phyloP scores from a whole-genome alignment of 92 coral and sea anemone species.

The Epizoanthus rinbou region DNA sequence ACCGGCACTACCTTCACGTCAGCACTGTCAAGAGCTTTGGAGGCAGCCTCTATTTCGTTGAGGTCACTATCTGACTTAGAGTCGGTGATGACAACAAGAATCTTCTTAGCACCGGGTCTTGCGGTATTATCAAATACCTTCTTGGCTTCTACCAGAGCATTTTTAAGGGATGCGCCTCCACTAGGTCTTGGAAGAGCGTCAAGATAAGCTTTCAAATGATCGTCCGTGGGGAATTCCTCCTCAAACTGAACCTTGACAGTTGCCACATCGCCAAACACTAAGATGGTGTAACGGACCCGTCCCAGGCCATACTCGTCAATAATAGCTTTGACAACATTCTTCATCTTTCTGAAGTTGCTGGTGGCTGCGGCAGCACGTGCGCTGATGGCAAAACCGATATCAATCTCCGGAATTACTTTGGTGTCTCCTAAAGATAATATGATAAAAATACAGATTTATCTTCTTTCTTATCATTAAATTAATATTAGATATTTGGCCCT shows the following conservation, averaged over 20 bases:
- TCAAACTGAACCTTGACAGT: constrained; percentile 24
- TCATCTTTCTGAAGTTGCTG: constrained; percentile 49
- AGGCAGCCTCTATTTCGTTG: neutral
- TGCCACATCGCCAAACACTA: constrained; percentile 36
- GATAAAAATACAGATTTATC: too few relatives aligned
- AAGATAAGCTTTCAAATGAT: neutral
- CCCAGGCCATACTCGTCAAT: constrained; percentile 48
- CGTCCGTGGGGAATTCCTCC: neutral
- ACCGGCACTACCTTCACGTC: constrained; percentile 22
- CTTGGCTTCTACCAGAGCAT: constrained; percentile 8
- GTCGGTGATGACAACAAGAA: constrained; percentile 27
- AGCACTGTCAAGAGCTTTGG: constrained; percentile 15
- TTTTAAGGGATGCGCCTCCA: constrained; percentile 27
- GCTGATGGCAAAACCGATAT: constrained; percentile 53
- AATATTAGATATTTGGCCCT: too few relatives aligned
- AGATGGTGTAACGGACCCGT: constrained; percentile 39
- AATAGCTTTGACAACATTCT: constrained; percentile 39
- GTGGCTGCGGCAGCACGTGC: constrained; percentile 39
- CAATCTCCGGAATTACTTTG: constrained; percentile 32
- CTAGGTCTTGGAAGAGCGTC: constrained; percentile 15
- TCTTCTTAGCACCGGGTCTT: constrained; percentile 17
- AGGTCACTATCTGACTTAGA: constrained; percentile 17
- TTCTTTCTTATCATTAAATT: too few relatives aligned
- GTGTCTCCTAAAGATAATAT: too few relatives aligned
- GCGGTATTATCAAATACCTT: neutral